These are phyloP conservation scores for Athene cunicularia DNA, from an alignment of 2,113 vertebrate genomes.

Conservation along the genomic window DNA sequence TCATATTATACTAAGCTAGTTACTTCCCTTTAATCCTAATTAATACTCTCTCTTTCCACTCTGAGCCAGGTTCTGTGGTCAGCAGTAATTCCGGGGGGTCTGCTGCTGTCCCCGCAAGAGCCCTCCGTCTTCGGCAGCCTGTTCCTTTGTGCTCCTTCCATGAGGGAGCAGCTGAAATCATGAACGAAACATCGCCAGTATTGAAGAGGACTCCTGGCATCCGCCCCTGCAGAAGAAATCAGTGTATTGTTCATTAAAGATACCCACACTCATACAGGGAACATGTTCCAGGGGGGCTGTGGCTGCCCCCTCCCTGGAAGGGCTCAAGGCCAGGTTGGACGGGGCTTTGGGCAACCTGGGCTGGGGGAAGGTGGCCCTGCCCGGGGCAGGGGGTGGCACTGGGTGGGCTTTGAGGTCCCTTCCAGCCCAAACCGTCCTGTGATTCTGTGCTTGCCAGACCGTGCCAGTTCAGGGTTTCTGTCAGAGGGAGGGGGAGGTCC, in stretches of 20 bases:
- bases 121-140: neutral
- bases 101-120: neutral
- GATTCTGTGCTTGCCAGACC: too few species aligned
- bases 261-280: neutral
- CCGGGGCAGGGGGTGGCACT: too few species aligned
- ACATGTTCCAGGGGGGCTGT: too few species aligned
- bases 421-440: too few species aligned
- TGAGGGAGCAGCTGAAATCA: neutral
- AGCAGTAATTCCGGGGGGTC: neutral
- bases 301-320: too few species aligned
- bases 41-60: neutral
- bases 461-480: neutral
- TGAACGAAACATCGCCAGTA: neutral
- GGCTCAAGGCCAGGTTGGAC: too few species aligned
- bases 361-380: too few species aligned
- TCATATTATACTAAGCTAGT: neutral
- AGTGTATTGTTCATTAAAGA: neutral
- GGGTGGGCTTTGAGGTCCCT: too few species aligned
- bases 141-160: neutral
- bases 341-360: too few species aligned
- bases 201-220: neutral
- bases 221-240: neutral
- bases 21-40: conserved; percentile 26
- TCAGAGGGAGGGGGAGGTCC: neutral
- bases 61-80: neutral